Evolutionary conservation across 2,888 invertebrate species (phyloP).

Genomic region (Callyntrura sp.): DNA sequence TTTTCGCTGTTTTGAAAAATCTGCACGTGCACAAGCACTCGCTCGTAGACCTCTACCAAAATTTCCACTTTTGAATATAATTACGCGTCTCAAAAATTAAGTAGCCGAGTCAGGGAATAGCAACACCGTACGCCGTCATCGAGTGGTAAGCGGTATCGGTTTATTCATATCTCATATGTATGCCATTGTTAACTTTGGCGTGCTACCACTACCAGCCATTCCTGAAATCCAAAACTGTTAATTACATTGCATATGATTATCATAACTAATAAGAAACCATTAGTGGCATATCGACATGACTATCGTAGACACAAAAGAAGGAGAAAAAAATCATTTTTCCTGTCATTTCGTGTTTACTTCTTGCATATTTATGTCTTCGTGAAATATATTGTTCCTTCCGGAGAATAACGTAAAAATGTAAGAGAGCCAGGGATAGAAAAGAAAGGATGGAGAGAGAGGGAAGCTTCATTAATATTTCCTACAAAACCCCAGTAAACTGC

Average conservation of each 20-base stretch:
- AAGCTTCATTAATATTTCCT: conserved; percentile 71
- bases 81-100: conserved; percentile 64
- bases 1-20: conserved; percentile 36
- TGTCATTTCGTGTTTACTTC: background rate
- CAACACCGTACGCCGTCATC: too few species aligned
- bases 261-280: conserved; percentile 72
- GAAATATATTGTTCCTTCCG: conserved; percentile 44
- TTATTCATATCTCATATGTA: background rate
- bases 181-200: conserved; percentile 23
- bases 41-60: background rate
- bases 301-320: conserved; percentile 7
- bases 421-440: too few species aligned
- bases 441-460: background rate
- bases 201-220: conserved; percentile 1
- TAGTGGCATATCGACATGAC: conserved; percentile 62
- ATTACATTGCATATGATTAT: conserved; percentile 75
- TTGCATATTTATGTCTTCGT: conserved; percentile 15
- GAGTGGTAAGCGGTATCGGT: background rate
- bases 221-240: conserved; percentile 55
- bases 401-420: conserved; percentile 10
- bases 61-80: conserved; percentile 45
- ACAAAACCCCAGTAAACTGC: conserved; percentile 53
- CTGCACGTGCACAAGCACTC: conserved; percentile 63
- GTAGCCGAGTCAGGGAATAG: background rate
- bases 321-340: background rate